Evolutionary conservation across 1,140 invertebrate species (phyloP), one percentile per base, ranked within the genome.

Genomic region (Ips nitidus): DNA sequence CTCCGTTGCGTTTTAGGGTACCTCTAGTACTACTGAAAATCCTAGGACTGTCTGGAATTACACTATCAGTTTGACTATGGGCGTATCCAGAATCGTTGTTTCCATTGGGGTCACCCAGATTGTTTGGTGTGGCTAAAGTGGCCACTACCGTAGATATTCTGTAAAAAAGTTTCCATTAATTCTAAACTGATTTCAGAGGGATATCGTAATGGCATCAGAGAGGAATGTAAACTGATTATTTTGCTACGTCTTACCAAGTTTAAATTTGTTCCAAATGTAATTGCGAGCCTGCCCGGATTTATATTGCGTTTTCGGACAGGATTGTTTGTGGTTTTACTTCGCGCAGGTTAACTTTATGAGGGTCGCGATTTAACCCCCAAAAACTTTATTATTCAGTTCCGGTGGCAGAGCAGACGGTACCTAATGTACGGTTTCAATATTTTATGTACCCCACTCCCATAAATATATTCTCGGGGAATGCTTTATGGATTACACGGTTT

Each of bases 21-120:
- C 73, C 76, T 50, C 72, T 71, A 6, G 38, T 50, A 22, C 8
- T 47, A 2, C 60, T 47, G 52, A 70, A 66, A 41, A 66, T 74
- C 66, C 73, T 74, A 0, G 86, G 86, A 72, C 86, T 87, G n/a
- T 82, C 84, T 36, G 84, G 84, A 36, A 84, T 83, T 65, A 78
- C 76, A 43, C 70, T 80, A 86, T 88, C 74, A 85, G 79, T 77
- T 87, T 88, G 74, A 87, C 90, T 80, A 69, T 89, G 85, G 36
- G 87, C 90, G 81, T 92, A 91, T 52, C 90, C 90, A 47, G 89
- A 91, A 80, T 92, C 90, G 80, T 91, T 90, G 83, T 91, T 91
- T 69, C 90, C 90, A 78, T 91, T 91, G 38, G 89, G 85, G 75
- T 90, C 90, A 41, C 83, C 82, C 41, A 84, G 77, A 42, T 84